These are phyloP conservation scores for Chorisops tibialis DNA, from an alignment of 2,888 invertebrate genomes.

Conservation along the genomic window DNA sequence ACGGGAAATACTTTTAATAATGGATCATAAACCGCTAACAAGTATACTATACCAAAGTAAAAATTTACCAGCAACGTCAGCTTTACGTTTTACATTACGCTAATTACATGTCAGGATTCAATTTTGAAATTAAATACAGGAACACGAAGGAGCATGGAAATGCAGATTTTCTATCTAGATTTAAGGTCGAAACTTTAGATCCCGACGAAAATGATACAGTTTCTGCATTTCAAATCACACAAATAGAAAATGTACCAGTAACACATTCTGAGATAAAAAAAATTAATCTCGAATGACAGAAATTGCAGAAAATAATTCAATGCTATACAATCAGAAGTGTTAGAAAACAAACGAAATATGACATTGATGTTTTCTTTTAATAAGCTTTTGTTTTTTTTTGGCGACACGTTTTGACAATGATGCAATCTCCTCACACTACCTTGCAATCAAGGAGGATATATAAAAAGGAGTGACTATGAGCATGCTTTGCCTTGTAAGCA, in stretches of 20 bases:
- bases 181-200: constrained; percentile 14
- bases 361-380: too few species aligned
- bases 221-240: not conserved
- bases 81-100: constrained; percentile 32
- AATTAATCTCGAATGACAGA: too few species aligned
- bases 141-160: constrained; percentile 25
- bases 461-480: too few species aligned
- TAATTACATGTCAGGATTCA: constrained; percentile 29
- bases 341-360: too few species aligned
- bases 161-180: constrained; percentile 31
- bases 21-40: constrained; percentile 42
- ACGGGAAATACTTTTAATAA: constrained; percentile 42
- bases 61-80: constrained; percentile 28
- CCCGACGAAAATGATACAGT: not conserved
- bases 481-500: too few species aligned
- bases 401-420: too few species aligned
- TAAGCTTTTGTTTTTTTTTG: too few species aligned
- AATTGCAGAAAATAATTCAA: too few species aligned
- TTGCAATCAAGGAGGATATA: too few species aligned
- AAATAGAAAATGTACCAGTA: not conserved
- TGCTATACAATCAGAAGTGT: too few species aligned
- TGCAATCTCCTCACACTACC: too few species aligned
- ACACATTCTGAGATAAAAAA: not conserved
- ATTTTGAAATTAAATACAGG: too few species aligned
- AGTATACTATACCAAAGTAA: constrained; percentile 38